phyloP scores from a whole-genome alignment of 2,797 vertebrate species.

The Triplophysa bombifrons region DNA sequence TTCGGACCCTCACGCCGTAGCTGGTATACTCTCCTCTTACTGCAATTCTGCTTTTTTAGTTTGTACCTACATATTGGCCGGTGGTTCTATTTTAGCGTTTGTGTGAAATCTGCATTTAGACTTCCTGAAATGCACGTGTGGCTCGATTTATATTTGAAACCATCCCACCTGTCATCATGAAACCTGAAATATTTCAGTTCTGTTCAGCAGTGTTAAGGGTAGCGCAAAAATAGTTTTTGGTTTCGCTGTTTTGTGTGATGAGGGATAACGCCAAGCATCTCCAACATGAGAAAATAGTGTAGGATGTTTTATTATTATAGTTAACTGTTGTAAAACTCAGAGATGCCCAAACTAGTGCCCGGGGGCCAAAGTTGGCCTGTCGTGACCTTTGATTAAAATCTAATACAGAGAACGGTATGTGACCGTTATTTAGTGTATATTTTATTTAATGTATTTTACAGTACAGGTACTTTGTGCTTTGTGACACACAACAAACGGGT shows the following conservation, averaged over 20 bases:
- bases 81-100: not conserved
- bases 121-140: not conserved
- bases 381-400: no score
- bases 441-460: no score
- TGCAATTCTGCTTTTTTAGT: not conserved
- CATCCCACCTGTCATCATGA: not conserved
- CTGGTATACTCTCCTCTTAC: slow-evolving; percentile 76
- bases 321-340: no score
- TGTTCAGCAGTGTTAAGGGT: not conserved
- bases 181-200: not conserved
- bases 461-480: no score
- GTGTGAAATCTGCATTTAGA: not conserved
- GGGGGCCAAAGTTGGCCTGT: no score
- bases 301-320: no score
- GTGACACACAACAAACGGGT: no score
- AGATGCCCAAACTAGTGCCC: no score
- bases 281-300: no score
- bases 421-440: no score
- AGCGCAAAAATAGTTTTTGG: not conserved
- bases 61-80: not conserved
- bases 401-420: no score
- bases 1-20: slow-evolving; percentile 96
- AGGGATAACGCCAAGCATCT: not conserved
- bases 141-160: not conserved
- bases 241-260: no score